Evolutionary conservation across 2,797 vertebrate genomes (phyloP), one percentile per base, ranked within the genome.

Genomic region (Crypturellus tataupa): DNA sequence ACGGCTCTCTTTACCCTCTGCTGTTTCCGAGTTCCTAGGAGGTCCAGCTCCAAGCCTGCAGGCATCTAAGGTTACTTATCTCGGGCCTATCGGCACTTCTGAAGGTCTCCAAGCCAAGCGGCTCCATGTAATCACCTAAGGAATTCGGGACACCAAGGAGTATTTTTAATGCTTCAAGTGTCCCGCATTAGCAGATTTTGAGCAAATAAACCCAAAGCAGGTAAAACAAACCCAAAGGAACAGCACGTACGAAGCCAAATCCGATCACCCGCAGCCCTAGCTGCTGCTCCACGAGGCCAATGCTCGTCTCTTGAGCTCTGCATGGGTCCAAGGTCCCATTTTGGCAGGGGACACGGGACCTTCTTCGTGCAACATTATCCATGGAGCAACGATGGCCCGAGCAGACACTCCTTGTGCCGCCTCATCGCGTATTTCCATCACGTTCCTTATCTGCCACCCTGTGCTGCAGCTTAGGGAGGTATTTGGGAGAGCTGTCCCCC

Each of bases 121-220:
- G 94, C 73, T 95, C 92, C 69, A 44, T 4, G 82, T 79, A 91
- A 96, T 91, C 87, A 87, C 64, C 71, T 58, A 0, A 91, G 67
- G 91, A 96, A 96, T 94, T 84, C 40, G 20, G 80, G 89, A 81
- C 72, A 90, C 29, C 18, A 31, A 18, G 21, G 9, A 33, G 71
- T 55, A 53, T 35, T 71, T 63, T 55, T 89, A 90, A 93, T 42
- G 53, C 83, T 94, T 33, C 0, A 39, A 76, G 91, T 93, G 91
- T 67, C 80, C 87, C 29, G 0, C 33, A 53, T 78, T 90, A 86
- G 29, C 82, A 65, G 14, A 0, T 59, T 79, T 94, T 51, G 33
- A 94, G 73, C 49, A 78, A 76, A 85, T 81, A 65, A 79, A 58
- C 55, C 62, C 13, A 39, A 91, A 91, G 25, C 0, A 2, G 31